These are phyloP conservation scores for Trachelus iudaicus DNA, from an alignment of 2,888 invertebrate species.

Conservation along the genomic window DNA sequence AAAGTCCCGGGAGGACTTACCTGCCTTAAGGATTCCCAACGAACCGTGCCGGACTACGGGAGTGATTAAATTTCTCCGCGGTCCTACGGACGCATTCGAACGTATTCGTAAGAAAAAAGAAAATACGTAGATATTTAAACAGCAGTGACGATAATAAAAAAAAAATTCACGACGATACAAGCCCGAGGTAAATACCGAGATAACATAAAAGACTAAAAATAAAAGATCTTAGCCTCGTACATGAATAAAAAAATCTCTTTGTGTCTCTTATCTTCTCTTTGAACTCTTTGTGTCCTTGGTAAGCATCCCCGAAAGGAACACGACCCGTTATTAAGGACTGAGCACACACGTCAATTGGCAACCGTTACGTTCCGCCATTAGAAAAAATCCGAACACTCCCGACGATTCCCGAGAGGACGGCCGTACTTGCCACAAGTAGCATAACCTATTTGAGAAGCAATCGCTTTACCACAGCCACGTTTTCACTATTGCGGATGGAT, in stretches of 20 bases:
- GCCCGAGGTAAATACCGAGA: not conserved
- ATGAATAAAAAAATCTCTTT: not conserved
- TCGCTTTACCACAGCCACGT: not conserved
- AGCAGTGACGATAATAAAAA: slow-evolving; percentile 6
- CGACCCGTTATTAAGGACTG: not conserved
- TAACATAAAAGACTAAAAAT: not conserved
- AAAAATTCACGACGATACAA: not conserved
- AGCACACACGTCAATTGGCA: not conserved
- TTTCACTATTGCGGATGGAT: not conserved
- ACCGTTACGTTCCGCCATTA: not conserved
- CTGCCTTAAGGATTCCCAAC: slow-evolving; percentile 45
- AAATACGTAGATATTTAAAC: slow-evolving; percentile 6
- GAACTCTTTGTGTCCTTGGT: not conserved
- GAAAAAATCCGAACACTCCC: not conserved
- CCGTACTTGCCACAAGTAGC: not conserved
- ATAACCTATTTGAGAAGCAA: not conserved
- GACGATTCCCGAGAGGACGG: not conserved
- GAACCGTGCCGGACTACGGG: slow-evolving; percentile 22
- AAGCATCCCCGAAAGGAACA: not conserved
- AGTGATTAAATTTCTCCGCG: not conserved
- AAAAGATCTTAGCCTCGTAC: not conserved
- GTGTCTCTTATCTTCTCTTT: not conserved
- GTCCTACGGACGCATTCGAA: not conserved
- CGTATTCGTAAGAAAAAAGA: not conserved
- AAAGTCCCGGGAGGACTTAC: slow-evolving; percentile 11